These are phyloP conservation scores for Noctuana brunneofusca DNA, from an alignment of 2,888 invertebrate genomes.

Conservation along the genomic window DNA sequence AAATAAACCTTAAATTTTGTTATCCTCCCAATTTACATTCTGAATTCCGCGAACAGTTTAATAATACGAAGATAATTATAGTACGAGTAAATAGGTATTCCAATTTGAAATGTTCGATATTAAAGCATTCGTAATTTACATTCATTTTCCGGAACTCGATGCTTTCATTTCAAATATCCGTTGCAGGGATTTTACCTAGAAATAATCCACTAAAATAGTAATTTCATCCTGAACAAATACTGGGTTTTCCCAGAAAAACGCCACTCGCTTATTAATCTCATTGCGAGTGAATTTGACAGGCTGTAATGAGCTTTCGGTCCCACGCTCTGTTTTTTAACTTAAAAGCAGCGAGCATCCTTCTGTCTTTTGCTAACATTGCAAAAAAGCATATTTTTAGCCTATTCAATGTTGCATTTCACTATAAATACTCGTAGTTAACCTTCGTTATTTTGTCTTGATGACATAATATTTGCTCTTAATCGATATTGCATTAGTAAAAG, in stretches of 20 bases:
- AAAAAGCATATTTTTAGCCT: not conserved
- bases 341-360: slow-evolving; percentile 7
- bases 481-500: no score
- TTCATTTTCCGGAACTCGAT: not conserved
- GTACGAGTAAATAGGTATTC: not conserved
- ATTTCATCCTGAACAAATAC: slow-evolving; percentile 15
- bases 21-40: not conserved
- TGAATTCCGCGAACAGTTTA: not conserved
- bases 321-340: slow-evolving; percentile 10
- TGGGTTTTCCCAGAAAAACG: slow-evolving; percentile 19
- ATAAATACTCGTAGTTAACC: no score
- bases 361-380: not conserved
- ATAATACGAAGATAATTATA: not conserved
- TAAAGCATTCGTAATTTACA: not conserved
- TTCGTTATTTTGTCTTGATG: no score
- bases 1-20: not conserved
- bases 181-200: slow-evolving; percentile 9
- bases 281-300: slow-evolving; percentile 31
- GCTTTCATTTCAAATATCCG: slow-evolving; percentile 3
- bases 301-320: slow-evolving; percentile 26
- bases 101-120: slow-evolving; percentile 6
- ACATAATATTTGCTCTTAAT: no score
- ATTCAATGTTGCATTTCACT: not conserved
- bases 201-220: slow-evolving; percentile 17
- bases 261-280: slow-evolving; percentile 26